Conservation (phyloP, 1,140 invertebrate genomes). For the Dufourea novaeangliae region DNA sequence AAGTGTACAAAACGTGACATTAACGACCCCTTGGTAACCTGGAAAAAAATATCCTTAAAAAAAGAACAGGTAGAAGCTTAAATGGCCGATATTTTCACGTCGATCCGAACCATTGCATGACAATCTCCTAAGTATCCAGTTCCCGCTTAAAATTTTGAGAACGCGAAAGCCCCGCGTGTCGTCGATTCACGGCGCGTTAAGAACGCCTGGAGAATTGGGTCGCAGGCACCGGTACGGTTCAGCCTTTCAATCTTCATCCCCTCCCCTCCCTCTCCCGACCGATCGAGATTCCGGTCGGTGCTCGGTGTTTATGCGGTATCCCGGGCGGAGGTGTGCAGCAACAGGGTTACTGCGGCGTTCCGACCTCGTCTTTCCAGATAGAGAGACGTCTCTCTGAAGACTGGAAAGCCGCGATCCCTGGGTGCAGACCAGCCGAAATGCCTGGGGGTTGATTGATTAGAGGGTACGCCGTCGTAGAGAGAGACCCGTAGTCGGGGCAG, state of each 20-base stretch:
- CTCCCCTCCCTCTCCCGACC: too few relatives aligned
- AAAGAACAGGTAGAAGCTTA: too few relatives aligned
- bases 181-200: neutral
- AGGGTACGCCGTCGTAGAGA: constrained; percentile 73
- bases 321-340: constrained; percentile 53
- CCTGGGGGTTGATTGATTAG: constrained; percentile 82
- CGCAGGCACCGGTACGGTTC: constrained; percentile 33
- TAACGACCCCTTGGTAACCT: too few relatives aligned
- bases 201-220: constrained; percentile 56
- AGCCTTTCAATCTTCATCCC: constrained; percentile 59
- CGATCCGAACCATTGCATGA: too few relatives aligned
- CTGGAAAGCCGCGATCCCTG: constrained; percentile 70
- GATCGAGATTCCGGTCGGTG: constrained; percentile 58
- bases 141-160: neutral
- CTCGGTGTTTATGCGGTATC: constrained; percentile 40
- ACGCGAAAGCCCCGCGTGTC: too few relatives aligned
- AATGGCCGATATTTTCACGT: too few relatives aligned
- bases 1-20: too few relatives aligned
- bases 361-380: constrained; percentile 64
- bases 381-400: constrained; percentile 66
- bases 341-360: constrained; percentile 58
- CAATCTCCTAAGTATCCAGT: too few relatives aligned
- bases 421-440: constrained; percentile 72
- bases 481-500: constrained; percentile 64
- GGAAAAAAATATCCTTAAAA: too few relatives aligned